Percentiles rank a stretch among this genome's conserved stretches.
Conservation (phyloP, 1,140 invertebrate species). For the Galleria mellonella region DNA sequence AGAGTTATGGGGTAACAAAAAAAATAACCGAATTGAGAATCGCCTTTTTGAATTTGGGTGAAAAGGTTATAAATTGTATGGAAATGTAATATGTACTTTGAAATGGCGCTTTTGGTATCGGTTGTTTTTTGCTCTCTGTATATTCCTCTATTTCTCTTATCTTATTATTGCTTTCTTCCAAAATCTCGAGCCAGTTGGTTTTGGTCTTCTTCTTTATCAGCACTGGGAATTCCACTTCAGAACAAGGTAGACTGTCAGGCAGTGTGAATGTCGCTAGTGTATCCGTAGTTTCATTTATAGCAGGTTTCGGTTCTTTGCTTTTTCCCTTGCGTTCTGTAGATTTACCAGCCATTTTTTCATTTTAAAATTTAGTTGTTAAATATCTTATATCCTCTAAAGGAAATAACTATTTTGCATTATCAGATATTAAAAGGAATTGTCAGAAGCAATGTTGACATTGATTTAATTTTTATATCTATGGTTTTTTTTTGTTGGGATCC, state of each 20-base stretch:
- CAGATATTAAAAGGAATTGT: too few species aligned
- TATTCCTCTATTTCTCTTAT: slow-evolving; percentile 40
- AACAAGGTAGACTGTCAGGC: slow-evolving; percentile 50
- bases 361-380: slow-evolving; percentile 2
- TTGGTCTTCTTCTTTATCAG: slow-evolving; percentile 23
- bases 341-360: slow-evolving; percentile 48
- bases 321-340: slow-evolving; percentile 45
- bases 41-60: too few species aligned
- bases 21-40: too few species aligned
- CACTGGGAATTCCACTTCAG: slow-evolving; percentile 51
- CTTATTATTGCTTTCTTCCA: slow-evolving; percentile 38
- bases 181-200: slow-evolving; percentile 45
- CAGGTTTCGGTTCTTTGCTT: slow-evolving; percentile 33
- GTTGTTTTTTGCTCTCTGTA: slow-evolving; percentile 29
- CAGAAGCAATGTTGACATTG: too few species aligned
- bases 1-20: too few species aligned
- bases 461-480: too few species aligned
- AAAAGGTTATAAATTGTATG: too few species aligned
- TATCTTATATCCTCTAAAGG: neutral
- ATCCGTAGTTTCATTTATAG: slow-evolving; percentile 19
- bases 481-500: too few species aligned
- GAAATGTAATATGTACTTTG: slow-evolving; percentile 30
- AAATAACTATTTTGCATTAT: too few species aligned
- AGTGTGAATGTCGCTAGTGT: slow-evolving; percentile 34
- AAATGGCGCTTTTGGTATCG: slow-evolving; percentile 34